Conservation (phyloP, 2,888 invertebrate species). For the Xestoiulus laeticollis region DNA sequence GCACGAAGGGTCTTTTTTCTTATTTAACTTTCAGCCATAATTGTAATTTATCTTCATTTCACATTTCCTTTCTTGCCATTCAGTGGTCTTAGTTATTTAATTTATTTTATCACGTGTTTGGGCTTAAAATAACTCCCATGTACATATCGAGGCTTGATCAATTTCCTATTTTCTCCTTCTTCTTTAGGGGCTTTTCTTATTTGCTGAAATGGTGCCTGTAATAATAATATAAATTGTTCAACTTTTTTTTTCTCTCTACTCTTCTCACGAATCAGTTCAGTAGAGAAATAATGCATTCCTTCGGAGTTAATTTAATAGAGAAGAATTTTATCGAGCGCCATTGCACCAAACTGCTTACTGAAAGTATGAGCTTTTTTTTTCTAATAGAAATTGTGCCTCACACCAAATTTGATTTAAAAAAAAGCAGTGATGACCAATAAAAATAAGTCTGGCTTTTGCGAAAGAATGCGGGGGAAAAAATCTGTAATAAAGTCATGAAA, state of each 20-base stretch:
- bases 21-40: conserved; percentile 18
- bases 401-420: conserved; percentile 25
- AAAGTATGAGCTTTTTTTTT: conserved; percentile 4
- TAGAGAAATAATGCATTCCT: conserved; percentile 26
- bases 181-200: neutral
- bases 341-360: neutral
- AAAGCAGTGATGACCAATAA: conserved; percentile 3
- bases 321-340: conserved; percentile 26
- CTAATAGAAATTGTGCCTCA: conserved; percentile 16
- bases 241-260: neutral
- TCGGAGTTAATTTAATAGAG: conserved; percentile 26
- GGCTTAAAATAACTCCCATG: conserved; percentile 18
- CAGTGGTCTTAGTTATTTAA: conserved; percentile 19
- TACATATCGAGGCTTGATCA: neutral
- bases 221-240: conserved; percentile 26
- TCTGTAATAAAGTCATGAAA: neutral
- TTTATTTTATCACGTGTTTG: conserved; percentile 1
- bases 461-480: conserved; percentile 1
- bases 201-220: conserved; percentile 26
- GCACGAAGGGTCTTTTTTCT: conserved; percentile 26
- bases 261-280: conserved; percentile 18
- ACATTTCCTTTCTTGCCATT: neutral
- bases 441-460: neutral
- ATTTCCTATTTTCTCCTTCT: neutral
- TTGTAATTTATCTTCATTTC: conserved; percentile 26